Conservation (phyloP, 2,113 vertebrate genomes). For the Cryptotis parvus region DNA sequence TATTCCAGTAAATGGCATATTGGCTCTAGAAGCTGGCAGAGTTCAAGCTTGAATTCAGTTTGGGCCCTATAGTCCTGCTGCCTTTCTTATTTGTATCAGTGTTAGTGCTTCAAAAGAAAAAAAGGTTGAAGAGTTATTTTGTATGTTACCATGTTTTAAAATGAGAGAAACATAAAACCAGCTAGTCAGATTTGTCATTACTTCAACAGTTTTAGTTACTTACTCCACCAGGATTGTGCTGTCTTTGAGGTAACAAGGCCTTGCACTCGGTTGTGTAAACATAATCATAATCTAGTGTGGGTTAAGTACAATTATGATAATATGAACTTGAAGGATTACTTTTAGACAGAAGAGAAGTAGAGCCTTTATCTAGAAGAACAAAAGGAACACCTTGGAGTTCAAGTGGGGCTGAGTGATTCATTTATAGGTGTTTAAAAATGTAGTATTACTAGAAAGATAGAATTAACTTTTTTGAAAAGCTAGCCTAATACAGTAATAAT, state of each 20-base stretch:
- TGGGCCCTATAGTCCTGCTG: not conserved
- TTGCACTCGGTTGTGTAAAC: not conserved
- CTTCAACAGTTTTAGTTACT: constrained; percentile 26
- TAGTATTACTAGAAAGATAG: not conserved
- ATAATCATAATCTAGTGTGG: not conserved
- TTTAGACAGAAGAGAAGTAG: constrained; percentile 33
- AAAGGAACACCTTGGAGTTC: not conserved
- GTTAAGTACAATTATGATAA: not conserved
- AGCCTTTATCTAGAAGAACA: not conserved
- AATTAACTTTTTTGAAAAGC: not conserved
- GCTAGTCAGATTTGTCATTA: not conserved
- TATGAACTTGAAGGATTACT: not conserved
- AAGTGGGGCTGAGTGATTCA: not conserved
- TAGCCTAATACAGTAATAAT: not conserved
- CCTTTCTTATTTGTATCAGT: not conserved
- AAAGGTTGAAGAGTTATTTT: not conserved
- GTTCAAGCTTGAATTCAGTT: constrained; percentile 19
- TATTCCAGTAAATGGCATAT: not conserved
- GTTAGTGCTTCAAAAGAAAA: constrained; percentile 27
- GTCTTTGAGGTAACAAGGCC: not conserved
- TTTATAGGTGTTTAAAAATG: not conserved
- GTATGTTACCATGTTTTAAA: constrained; percentile 52
- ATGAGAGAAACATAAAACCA: constrained; percentile 16
- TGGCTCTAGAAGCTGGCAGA: not conserved
- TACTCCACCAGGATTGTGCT: not conserved